These are phyloP conservation scores for Colinus virginianus DNA, from an alignment of 2,113 vertebrate species.

Conservation along the genomic window DNA sequence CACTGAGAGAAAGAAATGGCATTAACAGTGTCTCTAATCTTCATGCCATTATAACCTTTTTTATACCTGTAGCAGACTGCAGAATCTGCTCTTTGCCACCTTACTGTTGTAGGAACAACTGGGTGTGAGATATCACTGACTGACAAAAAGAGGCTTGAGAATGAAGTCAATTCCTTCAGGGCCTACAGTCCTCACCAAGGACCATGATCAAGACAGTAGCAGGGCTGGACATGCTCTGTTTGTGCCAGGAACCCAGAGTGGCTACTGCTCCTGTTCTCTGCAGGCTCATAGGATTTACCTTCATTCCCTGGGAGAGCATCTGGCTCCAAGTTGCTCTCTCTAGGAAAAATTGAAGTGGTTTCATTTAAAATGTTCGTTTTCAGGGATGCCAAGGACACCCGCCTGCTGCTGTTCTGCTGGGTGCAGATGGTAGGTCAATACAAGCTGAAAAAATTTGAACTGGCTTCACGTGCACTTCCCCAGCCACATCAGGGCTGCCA, in stretches of 20 bases:
- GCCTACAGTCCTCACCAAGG: background rate
- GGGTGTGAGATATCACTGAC: background rate
- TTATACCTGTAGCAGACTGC: background rate
- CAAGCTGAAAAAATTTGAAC: fast-evolving
- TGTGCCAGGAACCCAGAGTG: background rate
- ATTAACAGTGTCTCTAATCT: background rate
- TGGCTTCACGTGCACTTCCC: background rate
- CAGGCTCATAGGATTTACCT: background rate
- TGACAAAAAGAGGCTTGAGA: background rate
- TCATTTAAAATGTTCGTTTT: background rate
- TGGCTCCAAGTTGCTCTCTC: background rate
- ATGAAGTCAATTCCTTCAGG: background rate
- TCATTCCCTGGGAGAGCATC: background rate
- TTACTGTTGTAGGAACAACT: background rate
- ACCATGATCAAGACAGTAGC: background rate
- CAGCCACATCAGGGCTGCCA: background rate
- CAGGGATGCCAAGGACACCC: background rate
- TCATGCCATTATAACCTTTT: background rate
- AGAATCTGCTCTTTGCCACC: background rate
- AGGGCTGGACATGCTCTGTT: fast-evolving
- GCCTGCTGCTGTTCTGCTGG: background rate
- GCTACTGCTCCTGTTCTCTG: background rate
- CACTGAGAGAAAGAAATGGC: background rate
- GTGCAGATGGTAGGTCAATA: background rate
- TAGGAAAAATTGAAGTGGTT: background rate